Evolutionary conservation across 2,888 invertebrate species (phyloP).

Genomic region (Fragum fragum): DNA sequence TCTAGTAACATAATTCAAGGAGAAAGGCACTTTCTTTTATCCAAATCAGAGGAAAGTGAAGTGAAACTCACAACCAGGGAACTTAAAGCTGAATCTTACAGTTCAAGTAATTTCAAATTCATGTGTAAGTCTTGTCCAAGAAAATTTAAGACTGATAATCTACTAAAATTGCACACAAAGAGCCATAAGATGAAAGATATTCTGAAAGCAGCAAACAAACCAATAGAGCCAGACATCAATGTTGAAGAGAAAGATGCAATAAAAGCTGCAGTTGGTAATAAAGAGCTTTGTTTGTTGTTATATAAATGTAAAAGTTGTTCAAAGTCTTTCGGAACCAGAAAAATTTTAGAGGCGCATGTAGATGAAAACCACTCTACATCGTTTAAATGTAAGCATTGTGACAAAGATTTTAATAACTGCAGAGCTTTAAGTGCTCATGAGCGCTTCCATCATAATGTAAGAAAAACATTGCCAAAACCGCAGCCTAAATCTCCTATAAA

Average conservation of each 20-base stretch:
- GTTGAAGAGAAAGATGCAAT: background rate
- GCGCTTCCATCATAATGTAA: background rate
- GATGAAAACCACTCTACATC: background rate
- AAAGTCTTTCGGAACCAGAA: background rate
- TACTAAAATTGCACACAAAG: background rate
- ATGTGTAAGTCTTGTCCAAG: slow-evolving; percentile 8
- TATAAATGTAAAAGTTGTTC: slow-evolving; percentile 2
- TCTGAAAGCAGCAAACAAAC: background rate
- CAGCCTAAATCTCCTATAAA: background rate
- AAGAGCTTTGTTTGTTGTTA: background rate
- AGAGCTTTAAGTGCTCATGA: background rate
- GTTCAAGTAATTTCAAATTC: background rate
- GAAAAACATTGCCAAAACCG: background rate
- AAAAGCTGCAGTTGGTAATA: background rate
- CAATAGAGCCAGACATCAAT: background rate
- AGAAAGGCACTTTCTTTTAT: too few relatives aligned
- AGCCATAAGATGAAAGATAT: background rate
- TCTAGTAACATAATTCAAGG: background rate
- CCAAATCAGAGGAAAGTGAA: too few relatives aligned
- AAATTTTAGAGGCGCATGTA: background rate
- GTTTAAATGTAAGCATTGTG: background rate
- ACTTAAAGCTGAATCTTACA: too few relatives aligned
- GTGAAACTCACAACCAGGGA: background rate
- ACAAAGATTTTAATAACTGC: background rate
- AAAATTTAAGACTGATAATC: background rate